Evolutionary conservation across 2,797 vertebrate species (phyloP).

Genomic region (Arrhamphus sclerolepis): DNA sequence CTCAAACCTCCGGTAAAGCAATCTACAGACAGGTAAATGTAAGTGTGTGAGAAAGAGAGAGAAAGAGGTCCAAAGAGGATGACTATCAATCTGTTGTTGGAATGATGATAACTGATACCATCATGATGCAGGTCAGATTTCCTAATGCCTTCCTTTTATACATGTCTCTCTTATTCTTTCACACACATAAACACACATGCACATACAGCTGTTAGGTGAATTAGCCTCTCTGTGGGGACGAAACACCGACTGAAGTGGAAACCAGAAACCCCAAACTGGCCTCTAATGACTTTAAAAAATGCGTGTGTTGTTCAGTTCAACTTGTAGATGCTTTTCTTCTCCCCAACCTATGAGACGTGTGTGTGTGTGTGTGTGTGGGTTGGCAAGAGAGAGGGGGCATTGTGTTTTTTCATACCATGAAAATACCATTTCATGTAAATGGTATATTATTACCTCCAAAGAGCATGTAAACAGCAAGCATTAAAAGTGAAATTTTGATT

Average conservation of each 20-base stretch:
- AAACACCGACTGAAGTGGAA: slow-evolving; percentile 42
- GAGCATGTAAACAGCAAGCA: slow-evolving; percentile 7
- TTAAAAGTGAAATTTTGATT: slow-evolving; percentile 20
- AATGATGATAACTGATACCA: slow-evolving; percentile 14
- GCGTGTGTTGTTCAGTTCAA: slow-evolving; percentile 31
- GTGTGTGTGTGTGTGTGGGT: not conserved
- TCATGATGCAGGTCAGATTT: not conserved
- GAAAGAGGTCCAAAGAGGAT: not conserved
- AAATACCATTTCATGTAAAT: slow-evolving; percentile 30
- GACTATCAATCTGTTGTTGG: slow-evolving; percentile 18
- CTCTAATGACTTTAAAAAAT: slow-evolving; percentile 57
- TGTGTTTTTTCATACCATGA: no score
- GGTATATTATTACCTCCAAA: slow-evolving; percentile 9
- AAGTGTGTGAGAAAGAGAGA: not conserved
- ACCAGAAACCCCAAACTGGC: slow-evolving; percentile 56
- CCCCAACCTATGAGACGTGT: not conserved
- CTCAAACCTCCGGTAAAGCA: not conserved
- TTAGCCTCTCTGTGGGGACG: slow-evolving; percentile 32
- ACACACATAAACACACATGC: slow-evolving; percentile 31
- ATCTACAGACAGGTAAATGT: slow-evolving; percentile 2
- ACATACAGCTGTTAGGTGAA: slow-evolving; percentile 63
- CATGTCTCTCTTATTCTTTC: not conserved
- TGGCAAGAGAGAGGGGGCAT: not conserved
- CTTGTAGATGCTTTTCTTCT: slow-evolving; percentile 5
- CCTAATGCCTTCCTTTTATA: slow-evolving; percentile 1